Base-by-base conservation (phyloP, 2,888 invertebrate species). In the Calameuta filiformis region DNA sequence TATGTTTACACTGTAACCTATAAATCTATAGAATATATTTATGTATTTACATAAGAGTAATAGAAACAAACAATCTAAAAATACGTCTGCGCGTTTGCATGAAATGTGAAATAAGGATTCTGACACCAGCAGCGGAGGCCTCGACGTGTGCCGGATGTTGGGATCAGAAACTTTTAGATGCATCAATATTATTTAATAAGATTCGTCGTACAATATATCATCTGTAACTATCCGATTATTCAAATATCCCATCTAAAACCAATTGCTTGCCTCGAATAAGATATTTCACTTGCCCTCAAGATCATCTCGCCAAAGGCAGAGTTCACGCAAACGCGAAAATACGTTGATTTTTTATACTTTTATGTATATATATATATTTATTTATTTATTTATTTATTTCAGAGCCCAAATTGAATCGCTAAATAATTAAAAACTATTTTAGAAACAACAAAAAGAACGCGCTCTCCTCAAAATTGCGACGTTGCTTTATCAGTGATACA, bases 1-100 rank as follows among this genome's bases (percentile, higher is more conserved):
- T 89, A 89, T 87, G 86, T 89, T 89, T 88, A 90, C 87, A 88
- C 85, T 87, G 85, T 86, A 88, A 84, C 83, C 88, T 90, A 90
- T 82, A 85, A 87, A 87, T 84, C 88, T 90, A 89, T 87, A 86
- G 88, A 88, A 87, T 89, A 90, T 87, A 87, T 87, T 85, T 85
- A 83, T 87, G 80, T 91, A 91, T 91, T 86, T 90, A 91, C 90
- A 91, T 85, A 85, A 86, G 83, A 84, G 84, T 87, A 85, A 37
- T 75, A 73, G 69, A 77, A 78, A 75, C 69, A 74, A 74, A 68
- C 68, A 79, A 80, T 69, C 77, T 78, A 79, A 77, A 83, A 85
- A 81, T 56, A 81, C 79, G 76, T 84, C 81, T 76, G 79, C 82
- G 83, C 80, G 79, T 85, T 86, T 78, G 82, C 83, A 85, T 82